A percentile compares a stretch with the other conserved stretches of the same genome.
Evolutionary conservation across 2,888 invertebrate species (phyloP).

Genomic region (Timema cristinae): DNA sequence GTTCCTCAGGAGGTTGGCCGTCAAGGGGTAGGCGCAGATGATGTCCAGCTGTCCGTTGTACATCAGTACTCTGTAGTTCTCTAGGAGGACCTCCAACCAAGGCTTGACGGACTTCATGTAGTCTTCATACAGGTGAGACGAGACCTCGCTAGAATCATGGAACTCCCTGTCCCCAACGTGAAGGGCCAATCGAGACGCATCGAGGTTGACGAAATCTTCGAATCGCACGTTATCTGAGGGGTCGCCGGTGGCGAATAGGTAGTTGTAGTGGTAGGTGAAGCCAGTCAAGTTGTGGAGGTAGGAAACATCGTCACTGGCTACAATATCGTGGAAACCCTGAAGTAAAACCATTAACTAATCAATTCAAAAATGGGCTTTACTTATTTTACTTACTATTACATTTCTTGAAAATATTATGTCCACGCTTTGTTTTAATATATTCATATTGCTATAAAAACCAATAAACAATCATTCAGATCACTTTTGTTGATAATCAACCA

Average conservation of each 20-base stretch:
- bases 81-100: constrained; percentile 64
- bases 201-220: constrained; percentile 57
- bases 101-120: constrained; percentile 69
- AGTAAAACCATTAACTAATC: too few species aligned
- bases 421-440: too few species aligned
- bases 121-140: constrained; percentile 66
- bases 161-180: constrained; percentile 82
- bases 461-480: too few species aligned
- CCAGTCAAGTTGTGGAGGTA: constrained; percentile 69
- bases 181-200: constrained; percentile 63
- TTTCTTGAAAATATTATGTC: too few species aligned
- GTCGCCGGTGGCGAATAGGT: constrained; percentile 50
- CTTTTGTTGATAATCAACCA: too few species aligned
- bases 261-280: constrained; percentile 72
- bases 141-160: constrained; percentile 61
- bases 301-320: constrained; percentile 27
- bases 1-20: constrained; percentile 69
- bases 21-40: constrained; percentile 82
- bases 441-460: too few species aligned
- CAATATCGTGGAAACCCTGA: too few species aligned
- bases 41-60: constrained; percentile 91
- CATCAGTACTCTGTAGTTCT: constrained; percentile 65
- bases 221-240: constrained; percentile 36
- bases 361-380: too few species aligned
- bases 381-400: too few species aligned